These are phyloP conservation scores for Cheirogaleus medius DNA, from an alignment of 2,113 vertebrate species.

Conservation along the genomic window DNA sequence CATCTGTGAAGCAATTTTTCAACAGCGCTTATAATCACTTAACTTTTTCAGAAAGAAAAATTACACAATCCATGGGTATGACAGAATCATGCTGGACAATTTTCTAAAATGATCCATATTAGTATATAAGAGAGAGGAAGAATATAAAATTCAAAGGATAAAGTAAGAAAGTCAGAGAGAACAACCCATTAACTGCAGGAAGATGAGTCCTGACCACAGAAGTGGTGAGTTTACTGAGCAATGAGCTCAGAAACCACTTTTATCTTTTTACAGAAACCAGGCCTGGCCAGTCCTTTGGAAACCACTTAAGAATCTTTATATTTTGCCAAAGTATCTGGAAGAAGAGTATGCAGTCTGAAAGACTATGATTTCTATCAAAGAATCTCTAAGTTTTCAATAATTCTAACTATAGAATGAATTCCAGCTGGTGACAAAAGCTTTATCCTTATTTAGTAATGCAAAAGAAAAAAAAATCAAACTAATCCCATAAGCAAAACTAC, in stretches of 20 bases:
- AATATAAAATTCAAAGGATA: background rate
- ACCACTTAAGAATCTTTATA: background rate
- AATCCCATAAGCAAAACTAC: background rate
- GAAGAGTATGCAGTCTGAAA: background rate
- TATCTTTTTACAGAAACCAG: background rate
- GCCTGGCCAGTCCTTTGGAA: background rate
- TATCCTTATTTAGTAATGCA: background rate
- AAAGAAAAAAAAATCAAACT: background rate
- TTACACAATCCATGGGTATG: background rate
- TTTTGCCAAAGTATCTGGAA: background rate
- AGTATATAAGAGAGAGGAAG: background rate
- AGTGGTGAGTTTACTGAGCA: background rate
- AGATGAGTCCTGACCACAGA: background rate
- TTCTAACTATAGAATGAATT: background rate
- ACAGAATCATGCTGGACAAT: background rate
- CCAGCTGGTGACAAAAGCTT: slow-evolving; percentile 18
- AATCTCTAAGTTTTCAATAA: background rate
- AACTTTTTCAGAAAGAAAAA: background rate
- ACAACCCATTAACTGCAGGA: background rate
- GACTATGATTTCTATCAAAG: background rate
- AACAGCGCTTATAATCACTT: background rate
- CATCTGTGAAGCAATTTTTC: background rate
- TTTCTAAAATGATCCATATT: background rate
- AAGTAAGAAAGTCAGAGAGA: background rate
- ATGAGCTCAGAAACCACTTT: background rate